Base-by-base conservation (phyloP, 2,113 vertebrate species). In the Gobiocypris rarus region DNA sequence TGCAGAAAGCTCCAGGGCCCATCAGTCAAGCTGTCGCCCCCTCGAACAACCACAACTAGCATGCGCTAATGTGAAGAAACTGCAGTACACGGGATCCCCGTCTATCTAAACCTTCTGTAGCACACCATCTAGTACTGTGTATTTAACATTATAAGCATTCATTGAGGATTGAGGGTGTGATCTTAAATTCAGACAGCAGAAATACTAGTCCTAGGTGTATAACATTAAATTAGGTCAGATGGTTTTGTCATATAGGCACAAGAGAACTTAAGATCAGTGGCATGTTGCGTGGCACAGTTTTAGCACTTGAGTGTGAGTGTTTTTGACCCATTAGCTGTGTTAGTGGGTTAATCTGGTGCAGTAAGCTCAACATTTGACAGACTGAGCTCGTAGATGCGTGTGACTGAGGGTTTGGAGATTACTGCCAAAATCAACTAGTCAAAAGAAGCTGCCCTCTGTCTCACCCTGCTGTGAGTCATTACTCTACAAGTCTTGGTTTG, bases 291-390 rank as follows among this genome's bases (percentile, higher is more conserved):
- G 45, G 26, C 19, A 54, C 79, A 48, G 24, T 22, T 67, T 52
- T 52, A 71, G 56, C 41, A 22, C 45, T 34, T 48, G 63, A 26
- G 45, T 52, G 3, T 22, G 43, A 65, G 41, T 56, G 61, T 45
- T 48, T 83, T 75, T 48, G 61, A 69, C 63, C 9, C 14, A 43
- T 69, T 70, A 58, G 52, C 50, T 28, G 75, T 56, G 65, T 63
- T 73, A 31, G 61, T 75, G 58, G 85, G 3, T 22, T 90, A 89
- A 91, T 91, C 89, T 82, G 80, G 31, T 26, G 75, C 85, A 22
- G 48, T 81, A 85, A 63, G 19, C 54, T 86, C 54, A 56, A 74
- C 63, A 84, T 86, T 83, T 84, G 81, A 89, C 86, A 90, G 89
- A 90, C 78, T 82, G 83, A 22, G 34, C 45, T 48, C 52, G 59